Evolutionary conservation across 1,140 invertebrate species (phyloP).

Genomic region (Bombus cullumanus): DNA sequence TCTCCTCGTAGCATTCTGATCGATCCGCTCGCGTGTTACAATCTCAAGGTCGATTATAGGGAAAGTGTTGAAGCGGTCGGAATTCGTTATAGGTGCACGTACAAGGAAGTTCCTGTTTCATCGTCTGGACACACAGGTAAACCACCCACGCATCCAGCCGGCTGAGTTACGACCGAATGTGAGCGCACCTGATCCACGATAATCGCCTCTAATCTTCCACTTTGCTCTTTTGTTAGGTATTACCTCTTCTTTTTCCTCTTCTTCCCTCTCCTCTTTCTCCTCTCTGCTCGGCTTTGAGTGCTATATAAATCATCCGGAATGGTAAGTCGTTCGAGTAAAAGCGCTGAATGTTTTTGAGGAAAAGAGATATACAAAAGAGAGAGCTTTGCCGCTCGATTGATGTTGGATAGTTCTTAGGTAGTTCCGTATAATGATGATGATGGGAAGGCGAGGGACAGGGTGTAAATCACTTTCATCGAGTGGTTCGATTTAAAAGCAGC

Average conservation of each 20-base stretch:
- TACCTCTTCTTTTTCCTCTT: slow-evolving; percentile 61
- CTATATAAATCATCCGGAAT: slow-evolving; percentile 77
- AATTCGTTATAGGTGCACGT: slow-evolving; percentile 14
- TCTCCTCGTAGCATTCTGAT: slow-evolving; percentile 17
- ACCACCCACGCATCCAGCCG: slow-evolving; percentile 76
- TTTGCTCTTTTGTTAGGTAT: slow-evolving; percentile 78
- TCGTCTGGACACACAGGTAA: slow-evolving; percentile 68
- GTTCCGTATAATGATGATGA: slow-evolving; percentile 7
- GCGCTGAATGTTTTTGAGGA: slow-evolving; percentile 68
- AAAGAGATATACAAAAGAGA: slow-evolving; percentile 7
- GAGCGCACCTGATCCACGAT: slow-evolving; percentile 80
- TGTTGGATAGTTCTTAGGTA: neutral
- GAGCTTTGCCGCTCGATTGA: neutral
- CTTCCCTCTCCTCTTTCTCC: slow-evolving; percentile 26
- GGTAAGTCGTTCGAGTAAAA: slow-evolving; percentile 76
- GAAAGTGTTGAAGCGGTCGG: slow-evolving; percentile 36
- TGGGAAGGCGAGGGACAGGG: neutral
- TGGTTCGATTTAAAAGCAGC: neutral
- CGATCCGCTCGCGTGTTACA: slow-evolving; percentile 39
- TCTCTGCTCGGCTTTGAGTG: slow-evolving; percentile 53
- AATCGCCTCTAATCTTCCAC: slow-evolving; percentile 83
- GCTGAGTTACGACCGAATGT: slow-evolving; percentile 77
- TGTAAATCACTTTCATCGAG: slow-evolving; percentile 11
- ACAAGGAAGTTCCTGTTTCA: slow-evolving; percentile 72
- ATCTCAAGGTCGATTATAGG: slow-evolving; percentile 41